Base-by-base conservation (phyloP, 2,888 invertebrate species). In the Agelastica alni region DNA sequence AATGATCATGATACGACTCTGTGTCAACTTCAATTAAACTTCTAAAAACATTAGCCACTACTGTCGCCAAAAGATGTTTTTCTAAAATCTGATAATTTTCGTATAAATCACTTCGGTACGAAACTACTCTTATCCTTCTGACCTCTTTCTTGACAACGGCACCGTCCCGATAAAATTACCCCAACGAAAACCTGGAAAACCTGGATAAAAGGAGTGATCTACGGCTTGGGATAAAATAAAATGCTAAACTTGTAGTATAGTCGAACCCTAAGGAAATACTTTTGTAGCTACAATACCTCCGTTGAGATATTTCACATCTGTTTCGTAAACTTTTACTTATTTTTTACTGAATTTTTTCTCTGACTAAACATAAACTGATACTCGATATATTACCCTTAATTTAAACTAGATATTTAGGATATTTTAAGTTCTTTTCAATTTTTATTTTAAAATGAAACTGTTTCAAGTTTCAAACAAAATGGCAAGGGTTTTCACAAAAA, bases 41-140 rank as follows among this genome's bases (percentile, higher is more conserved):
- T 34, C 16, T 3, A 9, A 34, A 6, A 2, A 4, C 28, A 13
- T 9, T 7, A 13, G 16, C 14, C 14, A 16, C 16, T 4, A n/a
- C n/a, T n/a, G 9, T 34, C 16, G 16, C 34, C 34, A n/a, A 31
- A 18, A 14, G 6, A 34, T 13, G 34, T 34, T 45, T 20, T 10
- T 7, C 16, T 36, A 3, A 37, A 47, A 47, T 47, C 37, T 36
- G 37, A 47, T 47, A 47, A 47, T 47, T 47, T 37, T 22, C 10
- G 13, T 28, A 47, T 47, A 47, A 47, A 47, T 47, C 47, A 37
- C 47, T 22, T 18, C 17, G n/a, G 34, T 39, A 10, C 20, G 20
- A 39, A 20, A 39, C 18, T 47, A 28, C 37, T 28, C 36, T 47
- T 37, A 28, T 26, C 47, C 47, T 36, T 28, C 26, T 37, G 47